Base-by-base conservation (phyloP, 2,797 vertebrate genomes). In the Mareca penelope region DNA sequence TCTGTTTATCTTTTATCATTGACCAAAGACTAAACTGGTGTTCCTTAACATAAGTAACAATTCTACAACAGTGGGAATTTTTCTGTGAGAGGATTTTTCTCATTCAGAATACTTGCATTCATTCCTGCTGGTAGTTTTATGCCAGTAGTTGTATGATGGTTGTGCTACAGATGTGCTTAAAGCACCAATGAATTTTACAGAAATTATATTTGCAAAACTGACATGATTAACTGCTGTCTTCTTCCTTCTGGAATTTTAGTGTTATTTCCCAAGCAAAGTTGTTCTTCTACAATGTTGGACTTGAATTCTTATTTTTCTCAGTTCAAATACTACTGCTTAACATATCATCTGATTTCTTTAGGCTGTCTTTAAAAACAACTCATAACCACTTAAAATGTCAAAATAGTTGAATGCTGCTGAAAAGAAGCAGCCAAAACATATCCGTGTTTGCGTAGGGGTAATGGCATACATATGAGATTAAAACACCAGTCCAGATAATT, bases 401-500 rank as follows among this genome's bases (percentile, higher is more conserved):
- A 92, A 94, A 72, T 33, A 81, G 55, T 71, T 77, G 91, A 91
- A 94, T 59, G 33, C 64, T 85, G 42, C 53, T 94, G 80, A 91
- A 90, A 86, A 87, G 80, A 77, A 88, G 94, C 92, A 80, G 60
- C 18, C 26, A 35, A 69, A 94, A 68, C 72, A 28, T 88, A 71
- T 73, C 64, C 3, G 3, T 94, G 82, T 96, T 96, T 96, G 68
- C 55, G 28, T 14, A 77, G 57, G 56, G 68, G 44, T 86, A 94
- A 90, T 89, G 71, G 80, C 75, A 88, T 85, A 90, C 29, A 0
- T 85, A 39, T 61, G 70, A 94, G 85, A 90, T 96, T 91, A 82
- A 82, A 96, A 96, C 78, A 77, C 23, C 70, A 60, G 56, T 79
- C 67, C 68, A 91, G 95, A 88, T 96, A 94, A 91, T 97, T 96